Evolutionary conservation across 2,888 invertebrate genomes (phyloP).

Genomic region (Caenorhabditis macrosperma): DNA sequence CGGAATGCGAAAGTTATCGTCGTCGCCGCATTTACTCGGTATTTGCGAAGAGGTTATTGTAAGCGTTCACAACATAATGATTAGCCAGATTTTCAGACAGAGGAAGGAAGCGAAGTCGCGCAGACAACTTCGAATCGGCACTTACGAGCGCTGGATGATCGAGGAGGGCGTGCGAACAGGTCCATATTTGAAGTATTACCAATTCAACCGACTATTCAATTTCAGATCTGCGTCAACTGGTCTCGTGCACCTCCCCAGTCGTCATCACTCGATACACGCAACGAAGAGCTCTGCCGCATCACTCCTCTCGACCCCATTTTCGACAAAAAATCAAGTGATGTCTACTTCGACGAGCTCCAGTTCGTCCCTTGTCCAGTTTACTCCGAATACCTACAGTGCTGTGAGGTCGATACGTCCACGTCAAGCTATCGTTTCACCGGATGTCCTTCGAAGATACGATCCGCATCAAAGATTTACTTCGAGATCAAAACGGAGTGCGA

Average conservation of each 20-base stretch:
- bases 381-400: constrained; percentile 67
- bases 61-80: too few relatives aligned
- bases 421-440: constrained; percentile 77
- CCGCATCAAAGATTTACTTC: constrained; percentile 72
- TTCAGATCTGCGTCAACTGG: constrained; percentile 68
- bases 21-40: constrained; percentile 78
- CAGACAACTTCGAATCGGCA: constrained; percentile 29
- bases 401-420: constrained; percentile 78
- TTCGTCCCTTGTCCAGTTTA: constrained; percentile 23
- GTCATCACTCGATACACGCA: constrained; percentile 62
- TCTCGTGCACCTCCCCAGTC: constrained; percentile 54
- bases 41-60: constrained; percentile 64
- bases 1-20: constrained; percentile 79
- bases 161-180: constrained; percentile 49
- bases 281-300: constrained; percentile 62
- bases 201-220: too few relatives aligned
- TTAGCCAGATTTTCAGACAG: constrained; percentile 45
- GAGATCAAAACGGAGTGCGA: constrained; percentile 81
- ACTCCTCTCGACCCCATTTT: constrained; percentile 49
- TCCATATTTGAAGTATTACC: too few relatives aligned
- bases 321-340: constrained; percentile 45
- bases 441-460: constrained; percentile 75
- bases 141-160: constrained; percentile 33
- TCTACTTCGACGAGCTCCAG: constrained; percentile 37
- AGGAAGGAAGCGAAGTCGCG: constrained; percentile 44